A percentile compares a stretch with the other conserved stretches of the same genome.
phyloP scores from a whole-genome alignment of 1,140 invertebrate genomes.

The Camponotus vicinus region DNA sequence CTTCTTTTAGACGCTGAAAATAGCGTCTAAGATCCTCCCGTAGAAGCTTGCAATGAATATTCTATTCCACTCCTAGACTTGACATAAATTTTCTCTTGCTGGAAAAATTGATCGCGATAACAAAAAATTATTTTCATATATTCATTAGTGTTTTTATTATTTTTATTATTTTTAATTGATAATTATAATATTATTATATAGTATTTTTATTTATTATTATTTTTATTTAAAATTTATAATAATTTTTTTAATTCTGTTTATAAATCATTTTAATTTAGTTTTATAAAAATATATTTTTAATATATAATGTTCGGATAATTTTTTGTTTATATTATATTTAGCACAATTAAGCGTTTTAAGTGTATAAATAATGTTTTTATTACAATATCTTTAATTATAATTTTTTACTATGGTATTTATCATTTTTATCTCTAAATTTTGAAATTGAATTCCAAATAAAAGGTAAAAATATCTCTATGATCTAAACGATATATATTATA shows the following conservation, averaged over 20 bases:
- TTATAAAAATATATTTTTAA: conserved; percentile 31
- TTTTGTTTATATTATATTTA: no score
- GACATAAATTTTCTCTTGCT: not conserved
- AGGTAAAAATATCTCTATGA: no score
- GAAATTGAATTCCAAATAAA: no score
- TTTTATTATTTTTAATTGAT: not conserved
- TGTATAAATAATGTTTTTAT: not conserved
- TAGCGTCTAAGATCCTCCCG: conserved; percentile 23
- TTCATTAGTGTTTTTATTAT: conserved; percentile 7
- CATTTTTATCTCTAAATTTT: no score
- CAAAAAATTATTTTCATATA: not conserved
- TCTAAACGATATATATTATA: no score
- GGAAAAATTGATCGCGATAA: not conserved
- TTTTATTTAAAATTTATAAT: not conserved
- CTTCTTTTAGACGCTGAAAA: conserved; percentile 48
- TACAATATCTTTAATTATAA: not conserved
- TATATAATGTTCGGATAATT: no score
- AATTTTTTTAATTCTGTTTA: no score
- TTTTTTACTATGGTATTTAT: no score
- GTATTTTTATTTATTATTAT: not conserved
- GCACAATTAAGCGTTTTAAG: no score
- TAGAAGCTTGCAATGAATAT: not conserved
- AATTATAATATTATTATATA: not conserved
- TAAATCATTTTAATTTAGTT: not conserved
- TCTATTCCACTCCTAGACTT: not conserved